These are phyloP conservation scores for Conops quadrifasciatus DNA, from an alignment of 2,888 invertebrate genomes.

Conservation along the genomic window DNA sequence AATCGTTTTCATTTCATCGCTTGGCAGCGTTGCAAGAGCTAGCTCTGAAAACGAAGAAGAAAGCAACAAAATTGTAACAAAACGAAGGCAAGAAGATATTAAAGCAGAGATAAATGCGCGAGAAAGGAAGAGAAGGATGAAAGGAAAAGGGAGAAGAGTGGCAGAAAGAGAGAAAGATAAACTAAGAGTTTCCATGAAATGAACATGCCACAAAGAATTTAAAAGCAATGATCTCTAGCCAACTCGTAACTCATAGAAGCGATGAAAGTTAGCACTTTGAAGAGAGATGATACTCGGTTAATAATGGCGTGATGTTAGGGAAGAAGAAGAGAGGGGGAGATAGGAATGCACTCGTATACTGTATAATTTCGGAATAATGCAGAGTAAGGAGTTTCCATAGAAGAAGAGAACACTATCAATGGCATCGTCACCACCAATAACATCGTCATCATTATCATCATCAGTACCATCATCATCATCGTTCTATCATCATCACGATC, in stretches of 20 bases:
- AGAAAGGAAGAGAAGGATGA: too few species aligned
- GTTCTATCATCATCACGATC: neutral
- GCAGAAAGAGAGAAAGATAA: neutral
- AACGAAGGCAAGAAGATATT: neutral
- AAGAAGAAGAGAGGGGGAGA: neutral
- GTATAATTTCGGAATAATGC: too few species aligned
- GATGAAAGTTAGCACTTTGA: conserved; percentile 3
- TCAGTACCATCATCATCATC: neutral
- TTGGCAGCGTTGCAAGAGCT: too few species aligned
- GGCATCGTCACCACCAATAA: neutral
- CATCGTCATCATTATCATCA: neutral
- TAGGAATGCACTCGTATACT: neutral
- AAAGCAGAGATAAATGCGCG: neutral
- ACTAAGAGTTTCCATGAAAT: conserved; percentile 16
- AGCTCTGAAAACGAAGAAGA: neutral
- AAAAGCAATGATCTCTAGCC: conserved; percentile 36
- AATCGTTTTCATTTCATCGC: too few species aligned
- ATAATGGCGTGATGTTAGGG: too few species aligned
- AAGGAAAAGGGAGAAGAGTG: neutral
- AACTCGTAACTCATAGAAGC: conserved; percentile 27
- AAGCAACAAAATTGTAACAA: too few species aligned
- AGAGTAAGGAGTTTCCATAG: too few species aligned
- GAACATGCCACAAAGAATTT: conserved; percentile 36
- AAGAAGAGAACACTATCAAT: neutral
- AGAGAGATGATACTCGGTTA: neutral